phyloP scores from a whole-genome alignment of 2,888 invertebrate species.

The Callyntrura sp. region DNA sequence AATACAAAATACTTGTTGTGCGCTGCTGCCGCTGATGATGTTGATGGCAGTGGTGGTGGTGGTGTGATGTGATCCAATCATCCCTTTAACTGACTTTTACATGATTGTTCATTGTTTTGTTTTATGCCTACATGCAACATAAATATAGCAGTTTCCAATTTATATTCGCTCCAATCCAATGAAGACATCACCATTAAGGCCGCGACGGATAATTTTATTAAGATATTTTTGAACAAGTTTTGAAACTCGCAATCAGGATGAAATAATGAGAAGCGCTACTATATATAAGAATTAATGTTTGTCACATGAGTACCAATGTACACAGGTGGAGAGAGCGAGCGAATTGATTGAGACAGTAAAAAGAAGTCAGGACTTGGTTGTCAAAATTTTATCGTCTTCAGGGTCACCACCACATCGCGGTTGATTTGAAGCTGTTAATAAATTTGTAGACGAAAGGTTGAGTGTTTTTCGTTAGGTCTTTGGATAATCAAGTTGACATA shows the following conservation, averaged over 20 bases:
- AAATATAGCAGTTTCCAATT: not conserved
- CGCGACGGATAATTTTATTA: constrained; percentile 18
- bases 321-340: not conserved
- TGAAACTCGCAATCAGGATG: constrained; percentile 14
- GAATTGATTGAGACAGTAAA: not conserved
- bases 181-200: constrained; percentile 53
- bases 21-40: not conserved
- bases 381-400: constrained; percentile 35
- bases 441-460: constrained; percentile 20
- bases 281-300: not conserved
- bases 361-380: not conserved
- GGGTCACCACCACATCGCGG: constrained; percentile 21
- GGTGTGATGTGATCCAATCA: constrained; percentile 15
- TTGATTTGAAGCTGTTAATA: constrained; percentile 43
- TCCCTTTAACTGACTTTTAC: constrained; percentile 13
- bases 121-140: not conserved
- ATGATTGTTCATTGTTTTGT: constrained; percentile 15
- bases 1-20: no score
- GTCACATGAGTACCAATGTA: not conserved
- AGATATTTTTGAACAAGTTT: constrained; percentile 60
- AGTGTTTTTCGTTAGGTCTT: not conserved
- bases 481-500: constrained; percentile 27
- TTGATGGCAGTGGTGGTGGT: not conserved
- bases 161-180: constrained; percentile 27
- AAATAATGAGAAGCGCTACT: constrained; percentile 6